Conservation (phyloP, 2,113 vertebrate genomes). For the Campylomormyrus tamandua region DNA sequence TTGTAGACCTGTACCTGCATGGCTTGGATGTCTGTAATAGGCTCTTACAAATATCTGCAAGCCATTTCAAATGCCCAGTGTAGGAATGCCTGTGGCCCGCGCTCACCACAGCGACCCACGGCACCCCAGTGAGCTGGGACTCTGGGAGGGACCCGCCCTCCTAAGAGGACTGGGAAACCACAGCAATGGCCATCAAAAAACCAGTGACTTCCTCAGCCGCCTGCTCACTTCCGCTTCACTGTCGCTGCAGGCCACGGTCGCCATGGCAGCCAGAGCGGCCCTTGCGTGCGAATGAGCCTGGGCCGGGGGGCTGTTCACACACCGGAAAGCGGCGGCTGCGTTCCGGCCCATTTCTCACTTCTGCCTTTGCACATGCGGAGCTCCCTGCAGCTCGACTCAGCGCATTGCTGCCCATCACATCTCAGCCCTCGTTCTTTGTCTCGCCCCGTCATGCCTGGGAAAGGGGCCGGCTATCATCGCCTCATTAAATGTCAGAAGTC, state of each 20-base stretch:
- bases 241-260: slow-evolving; percentile 50
- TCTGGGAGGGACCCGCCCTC: background rate
- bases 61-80: background rate
- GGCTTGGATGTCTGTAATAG: background rate
- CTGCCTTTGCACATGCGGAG: slow-evolving; percentile 63
- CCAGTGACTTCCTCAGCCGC: slow-evolving; percentile 71
- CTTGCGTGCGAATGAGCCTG: slow-evolving; percentile 68
- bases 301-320: slow-evolving; percentile 57
- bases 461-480: slow-evolving; percentile 20
- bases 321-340: slow-evolving; percentile 58
- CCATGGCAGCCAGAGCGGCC: slow-evolving; percentile 42
- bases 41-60: background rate
- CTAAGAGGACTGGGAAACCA: slow-evolving; percentile 53
- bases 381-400: slow-evolving; percentile 32
- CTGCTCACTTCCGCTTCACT: slow-evolving; percentile 70
- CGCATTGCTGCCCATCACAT: slow-evolving; percentile 21
- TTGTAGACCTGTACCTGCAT: background rate
- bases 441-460: slow-evolving; percentile 40
- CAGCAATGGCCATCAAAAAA: slow-evolving; percentile 64
- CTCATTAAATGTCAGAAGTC: slow-evolving; percentile 44
- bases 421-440: background rate
- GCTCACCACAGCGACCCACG: background rate
- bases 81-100: background rate
- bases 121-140: background rate
- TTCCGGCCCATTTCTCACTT: slow-evolving; percentile 72